Evolutionary conservation across 92 coral and sea anemone species (phyloP).

Genomic region (Palythoa heliodiscus): DNA sequence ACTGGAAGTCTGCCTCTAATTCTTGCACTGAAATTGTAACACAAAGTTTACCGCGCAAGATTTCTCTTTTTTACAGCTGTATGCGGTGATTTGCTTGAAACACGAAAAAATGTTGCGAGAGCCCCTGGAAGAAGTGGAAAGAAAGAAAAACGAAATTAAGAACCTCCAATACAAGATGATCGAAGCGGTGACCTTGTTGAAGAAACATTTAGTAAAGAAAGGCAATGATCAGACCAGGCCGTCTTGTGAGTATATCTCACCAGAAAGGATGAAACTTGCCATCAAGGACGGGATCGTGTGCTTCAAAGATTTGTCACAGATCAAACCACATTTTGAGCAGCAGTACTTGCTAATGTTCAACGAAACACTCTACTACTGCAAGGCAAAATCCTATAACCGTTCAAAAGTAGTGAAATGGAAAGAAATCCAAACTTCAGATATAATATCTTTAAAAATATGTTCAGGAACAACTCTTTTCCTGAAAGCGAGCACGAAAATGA

Average conservation of each 20-base stretch:
- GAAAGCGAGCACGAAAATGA: not conserved
- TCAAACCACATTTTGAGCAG: conserved; percentile 4
- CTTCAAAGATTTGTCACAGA: conserved; percentile 20
- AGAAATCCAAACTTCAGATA: conserved; percentile 26
- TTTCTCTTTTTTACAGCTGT: not conserved
- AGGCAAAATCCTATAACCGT: not conserved
- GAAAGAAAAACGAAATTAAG: conserved; percentile 24
- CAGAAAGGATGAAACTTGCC: conserved; percentile 11
- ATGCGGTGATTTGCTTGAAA: conserved; percentile 2
- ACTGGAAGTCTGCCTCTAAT: not conserved
- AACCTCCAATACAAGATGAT: conserved; percentile 21
- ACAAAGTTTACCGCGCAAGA: not conserved
- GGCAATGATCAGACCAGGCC: not conserved
- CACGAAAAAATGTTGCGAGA: conserved; percentile 13
- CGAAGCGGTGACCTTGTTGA: conserved; percentile 15
- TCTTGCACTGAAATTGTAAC: not conserved
- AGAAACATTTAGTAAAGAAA: conserved; percentile 20
- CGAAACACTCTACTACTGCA: conserved; percentile 24
- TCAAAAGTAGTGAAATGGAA: conserved; percentile 21
- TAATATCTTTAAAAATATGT: conserved; percentile 19
- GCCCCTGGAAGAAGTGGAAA: conserved; percentile 11
- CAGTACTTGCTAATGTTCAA: conserved; percentile 24
- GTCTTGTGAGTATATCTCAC: conserved; percentile 3
- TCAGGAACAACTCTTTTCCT: conserved; percentile 19
- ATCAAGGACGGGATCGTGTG: conserved; percentile 2